A percentile compares a stretch with the other conserved stretches of the same genome.
These are phyloP conservation scores for Agrotis ipsilon DNA, from an alignment of 2,888 invertebrate species.

Conservation along the genomic window DNA sequence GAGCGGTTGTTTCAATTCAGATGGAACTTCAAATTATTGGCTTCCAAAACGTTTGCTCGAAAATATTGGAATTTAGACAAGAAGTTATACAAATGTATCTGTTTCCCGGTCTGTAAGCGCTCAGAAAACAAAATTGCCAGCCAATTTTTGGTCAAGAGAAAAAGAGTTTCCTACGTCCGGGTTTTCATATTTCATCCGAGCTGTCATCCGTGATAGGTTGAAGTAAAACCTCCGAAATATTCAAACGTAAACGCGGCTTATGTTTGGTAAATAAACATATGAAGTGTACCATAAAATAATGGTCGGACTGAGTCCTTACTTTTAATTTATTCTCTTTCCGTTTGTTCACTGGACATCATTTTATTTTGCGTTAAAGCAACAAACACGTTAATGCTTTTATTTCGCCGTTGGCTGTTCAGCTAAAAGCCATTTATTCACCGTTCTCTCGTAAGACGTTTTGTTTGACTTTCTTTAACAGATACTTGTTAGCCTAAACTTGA, in stretches of 20 bases:
- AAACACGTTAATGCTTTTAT: slow-evolving; percentile 87
- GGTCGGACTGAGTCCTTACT: slow-evolving; percentile 79
- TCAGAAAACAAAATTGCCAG: slow-evolving; percentile 9
- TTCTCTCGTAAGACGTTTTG: slow-evolving; percentile 75
- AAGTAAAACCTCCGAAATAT: slow-evolving; percentile 43
- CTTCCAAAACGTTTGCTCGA: slow-evolving; percentile 10
- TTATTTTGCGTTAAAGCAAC: slow-evolving; percentile 82
- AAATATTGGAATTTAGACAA: slow-evolving; percentile 17
- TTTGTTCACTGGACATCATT: slow-evolving; percentile 81
- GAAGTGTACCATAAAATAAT: slow-evolving; percentile 77
- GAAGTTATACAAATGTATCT: slow-evolving; percentile 8
- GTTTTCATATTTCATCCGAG: slow-evolving; percentile 45
- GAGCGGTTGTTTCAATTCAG: slow-evolving; percentile 48
- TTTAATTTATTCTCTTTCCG: slow-evolving; percentile 86
- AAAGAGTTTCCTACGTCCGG: slow-evolving; percentile 22
- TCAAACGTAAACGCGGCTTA: slow-evolving; percentile 54
- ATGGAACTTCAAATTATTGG: slow-evolving; percentile 27
- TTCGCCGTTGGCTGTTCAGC: slow-evolving; percentile 74
- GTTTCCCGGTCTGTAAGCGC: not conserved
- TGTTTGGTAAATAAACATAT: slow-evolving; percentile 74
- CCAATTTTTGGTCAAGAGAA: slow-evolving; percentile 18
- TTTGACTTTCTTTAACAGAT: slow-evolving; percentile 81
- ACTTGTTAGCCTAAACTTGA: slow-evolving; percentile 82
- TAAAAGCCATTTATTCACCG: slow-evolving; percentile 72
- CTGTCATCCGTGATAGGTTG: slow-evolving; percentile 41